Percentiles rank a stretch among this genome's conserved stretches.
Evolutionary conservation across 64 coral and sea anemone genomes (phyloP).

Genomic region (Orbicella faveolata): DNA sequence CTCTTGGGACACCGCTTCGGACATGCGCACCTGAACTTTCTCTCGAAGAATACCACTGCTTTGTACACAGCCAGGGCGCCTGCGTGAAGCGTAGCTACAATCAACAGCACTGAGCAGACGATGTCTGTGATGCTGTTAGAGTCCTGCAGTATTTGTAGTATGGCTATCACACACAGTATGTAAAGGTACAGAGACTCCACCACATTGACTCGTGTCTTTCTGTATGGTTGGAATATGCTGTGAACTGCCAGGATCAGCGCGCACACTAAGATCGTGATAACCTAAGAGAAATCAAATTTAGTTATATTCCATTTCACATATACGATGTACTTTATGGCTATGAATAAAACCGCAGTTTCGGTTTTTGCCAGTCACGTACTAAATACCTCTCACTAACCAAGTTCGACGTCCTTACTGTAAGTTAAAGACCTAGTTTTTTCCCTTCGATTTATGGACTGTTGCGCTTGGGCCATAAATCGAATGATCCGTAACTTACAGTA

Average conservation of each 20-base stretch:
- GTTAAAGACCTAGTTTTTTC: no score
- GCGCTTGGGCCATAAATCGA: no score
- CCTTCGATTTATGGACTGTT: no score
- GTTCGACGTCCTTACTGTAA: no score
- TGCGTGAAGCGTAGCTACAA: conserved; percentile 33
- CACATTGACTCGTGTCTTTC: conserved; percentile 38
- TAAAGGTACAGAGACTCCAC: conserved; percentile 52
- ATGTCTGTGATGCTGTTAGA: neutral
- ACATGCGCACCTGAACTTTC: neutral
- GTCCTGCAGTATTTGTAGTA: conserved; percentile 30
- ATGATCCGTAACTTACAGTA: no score
- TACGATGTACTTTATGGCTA: neutral
- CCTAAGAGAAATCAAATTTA: conserved; percentile 5
- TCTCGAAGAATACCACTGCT: conserved; percentile 11
- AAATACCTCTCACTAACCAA: no score
- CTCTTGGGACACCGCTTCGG: neutral
- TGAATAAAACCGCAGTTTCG: neutral
- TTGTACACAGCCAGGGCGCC: conserved; percentile 7
- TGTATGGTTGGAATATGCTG: conserved; percentile 60
- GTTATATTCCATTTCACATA: neutral
- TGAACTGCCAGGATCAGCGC: conserved; percentile 24
- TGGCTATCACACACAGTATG: conserved; percentile 27
- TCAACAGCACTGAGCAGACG: conserved; percentile 9
- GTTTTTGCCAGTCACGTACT: no score
- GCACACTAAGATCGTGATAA: conserved; percentile 41